A percentile compares a stretch with the other conserved stretches of the same genome.
Conservation (phyloP, 1,140 invertebrate species). For the Drosophila lowei region DNA sequence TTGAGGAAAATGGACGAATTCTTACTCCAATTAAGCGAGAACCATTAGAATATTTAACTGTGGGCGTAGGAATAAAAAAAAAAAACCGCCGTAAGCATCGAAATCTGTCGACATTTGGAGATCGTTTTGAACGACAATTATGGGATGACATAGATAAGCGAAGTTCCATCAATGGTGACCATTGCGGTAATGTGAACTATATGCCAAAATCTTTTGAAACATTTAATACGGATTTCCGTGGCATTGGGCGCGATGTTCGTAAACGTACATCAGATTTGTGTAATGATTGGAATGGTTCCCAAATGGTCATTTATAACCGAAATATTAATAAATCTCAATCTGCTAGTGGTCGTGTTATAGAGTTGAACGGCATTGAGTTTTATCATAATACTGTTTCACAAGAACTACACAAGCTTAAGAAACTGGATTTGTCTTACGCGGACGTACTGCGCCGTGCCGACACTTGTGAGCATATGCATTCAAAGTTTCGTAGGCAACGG, state of each 20-base stretch:
- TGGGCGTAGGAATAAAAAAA: slow-evolving; percentile 85
- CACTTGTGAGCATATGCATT: slow-evolving; percentile 67
- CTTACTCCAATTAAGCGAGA: slow-evolving; percentile 86
- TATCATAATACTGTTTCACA: slow-evolving; percentile 90
- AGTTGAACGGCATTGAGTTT: slow-evolving; percentile 84
- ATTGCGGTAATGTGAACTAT: slow-evolving; percentile 84
- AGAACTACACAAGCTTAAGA: slow-evolving; percentile 90
- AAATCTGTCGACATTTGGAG: slow-evolving; percentile 84
- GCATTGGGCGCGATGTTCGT: slow-evolving; percentile 15
- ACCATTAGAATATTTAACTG: slow-evolving; percentile 87
- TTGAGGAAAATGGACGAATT: slow-evolving; percentile 80
- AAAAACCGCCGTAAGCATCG: slow-evolving; percentile 87
- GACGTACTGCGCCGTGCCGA: slow-evolving; percentile 90
- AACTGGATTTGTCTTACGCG: slow-evolving; percentile 92
- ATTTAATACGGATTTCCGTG: slow-evolving; percentile 46
- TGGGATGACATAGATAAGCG: slow-evolving; percentile 84
- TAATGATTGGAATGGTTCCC: slow-evolving; percentile 89
- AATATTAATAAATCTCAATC: slow-evolving; percentile 71
- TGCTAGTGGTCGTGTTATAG: slow-evolving; percentile 58
- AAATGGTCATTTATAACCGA: slow-evolving; percentile 87
- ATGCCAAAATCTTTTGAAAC: slow-evolving; percentile 82
- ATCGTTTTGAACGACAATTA: slow-evolving; percentile 85
- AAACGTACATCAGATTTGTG: slow-evolving; percentile 80
- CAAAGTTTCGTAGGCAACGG: slow-evolving; percentile 33
- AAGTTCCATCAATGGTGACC: slow-evolving; percentile 84